A percentile compares a stretch with the other conserved stretches of the same genome.
Evolutionary conservation across 2,797 vertebrate genomes (phyloP).

Genomic region (Melanotaenia maccullochi): DNA sequence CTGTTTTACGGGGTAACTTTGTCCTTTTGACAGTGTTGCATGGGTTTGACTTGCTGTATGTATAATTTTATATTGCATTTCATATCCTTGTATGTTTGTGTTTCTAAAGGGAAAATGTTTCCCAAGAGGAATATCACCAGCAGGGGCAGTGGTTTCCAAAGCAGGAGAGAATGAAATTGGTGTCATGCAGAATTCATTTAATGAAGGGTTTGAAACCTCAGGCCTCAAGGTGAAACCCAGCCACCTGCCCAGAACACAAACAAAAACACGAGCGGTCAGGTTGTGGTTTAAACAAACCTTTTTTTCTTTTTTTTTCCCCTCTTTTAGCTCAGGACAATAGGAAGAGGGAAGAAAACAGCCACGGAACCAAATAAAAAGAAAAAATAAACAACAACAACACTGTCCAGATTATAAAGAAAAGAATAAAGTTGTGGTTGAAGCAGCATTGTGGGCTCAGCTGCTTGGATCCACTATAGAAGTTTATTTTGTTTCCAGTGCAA

Average conservation of each 20-base stretch:
- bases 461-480: neutral
- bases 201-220: constrained; percentile 48
- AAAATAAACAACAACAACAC: neutral
- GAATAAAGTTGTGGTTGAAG: neutral
- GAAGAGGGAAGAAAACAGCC: constrained; percentile 1
- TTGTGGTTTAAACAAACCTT: constrained; percentile 38
- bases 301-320: neutral
- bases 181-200: constrained; percentile 9
- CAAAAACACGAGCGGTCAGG: constrained; percentile 51
- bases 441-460: neutral
- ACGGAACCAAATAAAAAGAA: constrained; percentile 6
- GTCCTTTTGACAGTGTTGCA: neutral
- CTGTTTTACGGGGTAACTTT: neutral
- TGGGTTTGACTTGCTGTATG: neutral
- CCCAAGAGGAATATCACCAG: constrained; percentile 19
- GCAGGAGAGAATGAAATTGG: constrained; percentile 5
- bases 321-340: constrained; percentile 15
- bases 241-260: constrained; percentile 57
- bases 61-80: neutral
- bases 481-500: constrained; percentile 16
- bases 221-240: constrained; percentile 64
- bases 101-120: neutral
- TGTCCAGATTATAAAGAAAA: neutral
- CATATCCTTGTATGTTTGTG: neutral
- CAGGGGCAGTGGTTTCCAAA: constrained; percentile 20